Conservation (phyloP, 2,113 vertebrate species). For the Caranx ignobilis region DNA sequence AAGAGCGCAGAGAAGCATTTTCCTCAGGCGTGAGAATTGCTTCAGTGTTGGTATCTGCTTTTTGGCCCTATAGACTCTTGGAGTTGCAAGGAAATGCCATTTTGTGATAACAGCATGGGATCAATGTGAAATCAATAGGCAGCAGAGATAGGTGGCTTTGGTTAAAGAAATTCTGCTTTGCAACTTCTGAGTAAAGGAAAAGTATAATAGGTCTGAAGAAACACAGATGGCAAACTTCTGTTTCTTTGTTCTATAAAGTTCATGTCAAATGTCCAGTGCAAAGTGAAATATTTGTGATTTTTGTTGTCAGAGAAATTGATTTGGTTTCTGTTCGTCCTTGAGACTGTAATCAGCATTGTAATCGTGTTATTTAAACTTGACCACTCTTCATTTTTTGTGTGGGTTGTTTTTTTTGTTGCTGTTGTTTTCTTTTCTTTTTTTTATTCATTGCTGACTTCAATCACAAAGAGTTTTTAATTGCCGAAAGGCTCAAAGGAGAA, state of each 20-base stretch:
- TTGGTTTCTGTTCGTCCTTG: constrained; percentile 16
- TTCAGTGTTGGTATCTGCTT: constrained; percentile 34
- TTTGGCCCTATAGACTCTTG: background rate
- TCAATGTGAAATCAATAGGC: constrained; percentile 56
- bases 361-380: constrained; percentile 15
- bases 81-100: constrained; percentile 37
- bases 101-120: constrained; percentile 44
- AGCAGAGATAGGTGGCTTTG: constrained; percentile 20
- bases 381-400: background rate
- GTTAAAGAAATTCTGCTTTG: background rate
- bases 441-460: background rate
- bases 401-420: background rate
- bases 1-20: constrained; percentile 45
- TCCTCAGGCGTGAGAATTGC: constrained; percentile 36
- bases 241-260: background rate
- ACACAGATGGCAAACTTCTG: background rate
- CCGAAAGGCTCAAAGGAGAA: constrained; percentile 4
- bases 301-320: constrained; percentile 18
- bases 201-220: background rate
- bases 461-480: background rate
- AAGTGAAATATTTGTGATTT: constrained; percentile 8
- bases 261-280: background rate
- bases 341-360: constrained; percentile 1
- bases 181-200: background rate
- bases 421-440: background rate